Evolutionary conservation across 2,113 vertebrate genomes (phyloP).

Genomic region (Coptodon rendalli): DNA sequence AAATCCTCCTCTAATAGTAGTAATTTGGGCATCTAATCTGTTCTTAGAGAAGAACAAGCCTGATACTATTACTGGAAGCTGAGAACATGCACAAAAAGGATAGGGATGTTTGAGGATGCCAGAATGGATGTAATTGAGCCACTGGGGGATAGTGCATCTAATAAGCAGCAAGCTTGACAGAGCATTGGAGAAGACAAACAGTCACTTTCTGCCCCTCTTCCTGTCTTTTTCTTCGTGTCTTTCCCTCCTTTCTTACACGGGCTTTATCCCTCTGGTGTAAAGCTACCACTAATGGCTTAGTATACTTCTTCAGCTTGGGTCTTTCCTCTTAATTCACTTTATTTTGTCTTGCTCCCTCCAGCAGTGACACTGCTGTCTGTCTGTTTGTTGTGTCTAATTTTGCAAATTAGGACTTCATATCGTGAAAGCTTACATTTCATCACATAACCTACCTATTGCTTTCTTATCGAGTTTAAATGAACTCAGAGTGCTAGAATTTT

Average conservation of each 20-base stretch:
- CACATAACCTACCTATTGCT: neutral
- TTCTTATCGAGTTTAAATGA: neutral
- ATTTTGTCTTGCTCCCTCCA: neutral
- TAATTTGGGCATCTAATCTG: slow-evolving; percentile 40
- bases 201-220: neutral
- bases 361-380: neutral
- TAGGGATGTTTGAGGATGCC: slow-evolving; percentile 33
- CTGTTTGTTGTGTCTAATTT: neutral
- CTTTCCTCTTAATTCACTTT: neutral
- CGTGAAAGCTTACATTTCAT: neutral
- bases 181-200: neutral
- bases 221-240: neutral
- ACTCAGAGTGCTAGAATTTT: neutral
- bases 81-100: neutral
- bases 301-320: neutral
- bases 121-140: slow-evolving; percentile 42
- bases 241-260: neutral
- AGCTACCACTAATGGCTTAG: neutral
- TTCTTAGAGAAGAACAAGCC: slow-evolving; percentile 29
- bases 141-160: slow-evolving; percentile 17
- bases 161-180: neutral
- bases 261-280: neutral
- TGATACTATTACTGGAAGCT: slow-evolving; percentile 5
- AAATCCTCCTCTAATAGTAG: slow-evolving; percentile 33
- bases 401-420: neutral